Percentiles rank a stretch among this genome's conserved stretches.
These are phyloP conservation scores for Cylloceria caligata DNA, from an alignment of 2,888 invertebrate genomes.

Conservation along the genomic window DNA sequence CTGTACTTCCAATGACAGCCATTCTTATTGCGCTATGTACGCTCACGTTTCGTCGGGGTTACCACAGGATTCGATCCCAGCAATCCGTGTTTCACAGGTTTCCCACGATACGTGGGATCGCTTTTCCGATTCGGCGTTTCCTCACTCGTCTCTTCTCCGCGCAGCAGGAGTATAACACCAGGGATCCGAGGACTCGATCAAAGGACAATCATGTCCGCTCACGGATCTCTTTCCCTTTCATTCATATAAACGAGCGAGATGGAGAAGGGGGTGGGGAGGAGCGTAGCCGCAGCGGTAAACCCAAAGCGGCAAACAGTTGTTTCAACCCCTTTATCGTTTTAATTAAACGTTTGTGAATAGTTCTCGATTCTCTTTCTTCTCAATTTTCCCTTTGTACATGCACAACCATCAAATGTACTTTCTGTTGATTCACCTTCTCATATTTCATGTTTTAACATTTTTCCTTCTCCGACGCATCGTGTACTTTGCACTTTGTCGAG, in stretches of 20 bases:
- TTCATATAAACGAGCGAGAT: slow-evolving; percentile 16
- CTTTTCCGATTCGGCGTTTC: slow-evolving; percentile 60
- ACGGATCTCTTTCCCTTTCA: slow-evolving; percentile 36
- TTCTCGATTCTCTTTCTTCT: slow-evolving; percentile 38
- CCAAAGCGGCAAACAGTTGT: slow-evolving; percentile 54
- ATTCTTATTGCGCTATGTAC: slow-evolving; percentile 3
- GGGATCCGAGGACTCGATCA: slow-evolving; percentile 57
- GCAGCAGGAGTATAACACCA: slow-evolving; percentile 16
- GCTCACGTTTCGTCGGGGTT: slow-evolving; percentile 32
- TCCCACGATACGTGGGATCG: slow-evolving; percentile 42
- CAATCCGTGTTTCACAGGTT: slow-evolving; percentile 51
- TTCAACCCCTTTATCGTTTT: slow-evolving; percentile 61
- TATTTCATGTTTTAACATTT: neutral
- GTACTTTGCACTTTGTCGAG: slow-evolving; percentile 18
- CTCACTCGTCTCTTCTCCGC: slow-evolving; percentile 28
- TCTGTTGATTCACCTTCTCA: slow-evolving; percentile 31
- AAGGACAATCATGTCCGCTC: slow-evolving; percentile 57
- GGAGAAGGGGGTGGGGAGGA: too few species aligned
- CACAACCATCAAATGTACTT: slow-evolving; percentile 10
- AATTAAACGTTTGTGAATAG: slow-evolving; percentile 63
- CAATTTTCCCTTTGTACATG: neutral
- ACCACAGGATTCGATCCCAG: slow-evolving; percentile 50
- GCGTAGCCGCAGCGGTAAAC: slow-evolving; percentile 33
- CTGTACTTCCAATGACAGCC: neutral
- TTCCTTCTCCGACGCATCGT: neutral